Conservation (phyloP, 2,888 invertebrate species). For the Drosophila greeni region DNA sequence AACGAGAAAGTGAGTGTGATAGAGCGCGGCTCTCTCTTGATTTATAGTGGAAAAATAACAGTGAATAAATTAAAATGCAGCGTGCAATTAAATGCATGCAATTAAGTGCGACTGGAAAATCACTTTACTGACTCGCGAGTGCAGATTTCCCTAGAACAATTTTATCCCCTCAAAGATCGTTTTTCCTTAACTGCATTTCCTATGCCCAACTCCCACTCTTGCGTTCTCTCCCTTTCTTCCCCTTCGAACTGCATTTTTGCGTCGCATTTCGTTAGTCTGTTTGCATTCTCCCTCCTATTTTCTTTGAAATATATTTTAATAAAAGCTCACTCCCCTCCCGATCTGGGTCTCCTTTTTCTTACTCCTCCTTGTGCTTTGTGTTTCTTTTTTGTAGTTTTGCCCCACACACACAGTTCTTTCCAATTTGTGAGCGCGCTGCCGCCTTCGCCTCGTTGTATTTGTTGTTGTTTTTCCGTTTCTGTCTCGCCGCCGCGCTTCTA, state of each 20-base stretch:
- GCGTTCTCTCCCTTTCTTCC: constrained; percentile 17
- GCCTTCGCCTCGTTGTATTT: constrained; percentile 48
- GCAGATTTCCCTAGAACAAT: constrained; percentile 10
- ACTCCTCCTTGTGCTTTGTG: constrained; percentile 41
- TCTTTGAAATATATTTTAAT: constrained; percentile 53
- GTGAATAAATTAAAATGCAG: constrained; percentile 41
- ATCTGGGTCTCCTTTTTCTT: constrained; percentile 34
- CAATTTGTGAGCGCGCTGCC: constrained; percentile 59
- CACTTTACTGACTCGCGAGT: constrained; percentile 26
- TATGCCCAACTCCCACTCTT: constrained; percentile 11
- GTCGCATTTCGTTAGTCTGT: constrained; percentile 58
- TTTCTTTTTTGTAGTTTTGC: constrained; percentile 36
- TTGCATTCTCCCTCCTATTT: constrained; percentile 29
- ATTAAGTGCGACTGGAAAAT: constrained; percentile 29
- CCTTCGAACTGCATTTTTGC: constrained; percentile 49
- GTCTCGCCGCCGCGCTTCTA: constrained; percentile 66
- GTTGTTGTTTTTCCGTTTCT: constrained; percentile 47
- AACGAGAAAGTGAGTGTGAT: constrained; percentile 6
- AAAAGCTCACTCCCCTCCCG: constrained; percentile 46
- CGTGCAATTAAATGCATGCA: constrained; percentile 40
- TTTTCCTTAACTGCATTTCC: constrained; percentile 30
- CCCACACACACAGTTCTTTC: constrained; percentile 47
- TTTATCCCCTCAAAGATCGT: background rate
- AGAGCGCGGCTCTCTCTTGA: constrained; percentile 15
- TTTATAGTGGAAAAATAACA: constrained; percentile 54